Conservation (phyloP, 2,797 vertebrate genomes). For the Trichosurus vulpecula region DNA sequence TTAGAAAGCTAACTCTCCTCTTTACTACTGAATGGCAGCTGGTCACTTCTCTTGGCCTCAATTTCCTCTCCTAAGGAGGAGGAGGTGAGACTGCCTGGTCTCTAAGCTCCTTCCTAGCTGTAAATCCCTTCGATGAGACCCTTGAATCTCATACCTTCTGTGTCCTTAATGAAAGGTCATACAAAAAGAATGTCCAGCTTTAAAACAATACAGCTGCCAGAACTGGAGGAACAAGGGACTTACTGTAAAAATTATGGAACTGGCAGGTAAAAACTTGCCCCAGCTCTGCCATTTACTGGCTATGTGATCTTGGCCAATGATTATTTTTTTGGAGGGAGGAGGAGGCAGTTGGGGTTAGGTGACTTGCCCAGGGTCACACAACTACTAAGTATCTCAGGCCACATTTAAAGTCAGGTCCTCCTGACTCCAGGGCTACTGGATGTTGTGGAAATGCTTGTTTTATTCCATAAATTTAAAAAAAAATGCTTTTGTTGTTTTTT, state of each 20-base stretch:
- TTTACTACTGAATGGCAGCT: not conserved
- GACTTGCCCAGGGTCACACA: not conserved
- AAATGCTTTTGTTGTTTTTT: no score
- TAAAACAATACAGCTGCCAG: not conserved
- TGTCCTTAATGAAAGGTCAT: not conserved
- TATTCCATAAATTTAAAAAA: not conserved
- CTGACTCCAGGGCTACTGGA: not conserved
- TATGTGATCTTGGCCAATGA: not conserved
- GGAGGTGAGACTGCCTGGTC: not conserved
- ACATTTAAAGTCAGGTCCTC: not conserved
- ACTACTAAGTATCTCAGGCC: not conserved
- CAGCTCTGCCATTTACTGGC: not conserved
- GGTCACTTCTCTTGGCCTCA: not conserved
- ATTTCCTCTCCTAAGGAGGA: not conserved
- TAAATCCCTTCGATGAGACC: not conserved
- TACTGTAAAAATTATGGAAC: not conserved
- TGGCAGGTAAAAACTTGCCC: not conserved
- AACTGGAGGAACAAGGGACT: not conserved
- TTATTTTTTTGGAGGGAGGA: not conserved
- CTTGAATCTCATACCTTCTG: not conserved
- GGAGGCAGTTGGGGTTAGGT: not conserved
- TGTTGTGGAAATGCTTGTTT: not conserved
- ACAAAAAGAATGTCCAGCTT: not conserved
- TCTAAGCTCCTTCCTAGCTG: not conserved
- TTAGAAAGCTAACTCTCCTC: not conserved